phyloP scores from a whole-genome alignment of 2,888 invertebrate species.

The Platycheirus rosarum region DNA sequence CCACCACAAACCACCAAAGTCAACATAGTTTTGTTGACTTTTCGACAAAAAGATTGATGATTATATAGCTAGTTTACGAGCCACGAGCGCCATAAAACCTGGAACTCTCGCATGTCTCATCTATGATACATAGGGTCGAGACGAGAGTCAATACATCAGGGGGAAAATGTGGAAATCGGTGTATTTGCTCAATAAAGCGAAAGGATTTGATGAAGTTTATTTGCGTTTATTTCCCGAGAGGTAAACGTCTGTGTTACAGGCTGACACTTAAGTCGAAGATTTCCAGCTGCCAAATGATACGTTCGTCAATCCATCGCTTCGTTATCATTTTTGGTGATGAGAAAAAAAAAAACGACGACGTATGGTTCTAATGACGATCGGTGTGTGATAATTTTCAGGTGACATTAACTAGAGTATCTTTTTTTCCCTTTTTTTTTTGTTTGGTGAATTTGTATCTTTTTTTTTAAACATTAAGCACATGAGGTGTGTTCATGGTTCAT shows the following conservation, averaged over 20 bases:
- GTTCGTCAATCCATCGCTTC: no score
- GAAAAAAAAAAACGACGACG: slow-evolving; percentile 18
- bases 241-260: slow-evolving; percentile 62
- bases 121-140: slow-evolving; percentile 50
- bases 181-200: slow-evolving; percentile 60
- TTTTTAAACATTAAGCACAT: not conserved
- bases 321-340: slow-evolving; percentile 54
- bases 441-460: slow-evolving; percentile 1
- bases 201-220: slow-evolving; percentile 63
- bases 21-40: slow-evolving; percentile 65
- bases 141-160: slow-evolving; percentile 1
- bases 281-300: slow-evolving; percentile 61
- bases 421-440: slow-evolving; percentile 11
- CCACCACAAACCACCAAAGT: slow-evolving; percentile 42
- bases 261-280: slow-evolving; percentile 34
- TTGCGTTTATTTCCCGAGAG: slow-evolving; percentile 36
- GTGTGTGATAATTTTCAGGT: slow-evolving; percentile 66
- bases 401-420: slow-evolving; percentile 41
- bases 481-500: slow-evolving; percentile 59
- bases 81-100: slow-evolving; percentile 53
- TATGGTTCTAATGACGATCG: slow-evolving; percentile 55
- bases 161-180: slow-evolving; percentile 26
- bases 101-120: no score
- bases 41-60: slow-evolving; percentile 72
- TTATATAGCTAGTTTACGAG: slow-evolving; percentile 37